Conservation (phyloP, 2,888 invertebrate genomes). For the Podotricha telesiphe region DNA sequence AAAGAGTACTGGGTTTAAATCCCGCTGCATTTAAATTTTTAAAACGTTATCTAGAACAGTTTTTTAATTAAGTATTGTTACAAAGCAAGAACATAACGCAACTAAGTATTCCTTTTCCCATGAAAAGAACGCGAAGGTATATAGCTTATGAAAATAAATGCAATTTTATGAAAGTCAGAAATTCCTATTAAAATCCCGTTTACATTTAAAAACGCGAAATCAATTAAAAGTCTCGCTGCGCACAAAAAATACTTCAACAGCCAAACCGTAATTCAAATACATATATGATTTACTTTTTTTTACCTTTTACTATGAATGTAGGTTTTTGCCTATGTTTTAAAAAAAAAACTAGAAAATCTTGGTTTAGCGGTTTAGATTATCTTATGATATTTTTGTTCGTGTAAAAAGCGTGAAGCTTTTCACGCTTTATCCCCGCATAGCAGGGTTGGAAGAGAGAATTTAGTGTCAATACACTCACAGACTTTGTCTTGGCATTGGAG, state of each 20-base stretch:
- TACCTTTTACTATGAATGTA: constrained; percentile 3
- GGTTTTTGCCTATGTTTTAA: background rate
- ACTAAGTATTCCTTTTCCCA: background rate
- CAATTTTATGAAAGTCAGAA: background rate
- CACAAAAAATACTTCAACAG: constrained; percentile 11
- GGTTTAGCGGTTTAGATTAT: background rate
- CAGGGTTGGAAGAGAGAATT: too few species aligned
- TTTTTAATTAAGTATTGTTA: too few species aligned
- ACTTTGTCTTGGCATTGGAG: too few species aligned
- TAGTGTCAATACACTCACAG: too few species aligned
- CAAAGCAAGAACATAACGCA: too few species aligned
- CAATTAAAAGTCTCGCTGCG: constrained; percentile 8
- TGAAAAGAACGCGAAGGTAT: background rate
- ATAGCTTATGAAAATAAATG: constrained; percentile 2
- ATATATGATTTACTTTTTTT: constrained; percentile 16
- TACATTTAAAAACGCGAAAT: constrained; percentile 17
- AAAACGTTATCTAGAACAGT: too few species aligned
- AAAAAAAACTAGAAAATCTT: too few species aligned
- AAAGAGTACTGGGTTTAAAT: too few species aligned
- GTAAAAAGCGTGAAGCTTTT: too few species aligned
- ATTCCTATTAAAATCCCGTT: constrained; percentile 7
- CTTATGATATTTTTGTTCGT: background rate
- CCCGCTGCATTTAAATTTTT: too few species aligned
- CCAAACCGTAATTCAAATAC: constrained; percentile 13
- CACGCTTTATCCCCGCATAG: too few species aligned